Evolutionary conservation across 1,140 invertebrate species (phyloP).

Genomic region (Hylaeus anthracinus): DNA sequence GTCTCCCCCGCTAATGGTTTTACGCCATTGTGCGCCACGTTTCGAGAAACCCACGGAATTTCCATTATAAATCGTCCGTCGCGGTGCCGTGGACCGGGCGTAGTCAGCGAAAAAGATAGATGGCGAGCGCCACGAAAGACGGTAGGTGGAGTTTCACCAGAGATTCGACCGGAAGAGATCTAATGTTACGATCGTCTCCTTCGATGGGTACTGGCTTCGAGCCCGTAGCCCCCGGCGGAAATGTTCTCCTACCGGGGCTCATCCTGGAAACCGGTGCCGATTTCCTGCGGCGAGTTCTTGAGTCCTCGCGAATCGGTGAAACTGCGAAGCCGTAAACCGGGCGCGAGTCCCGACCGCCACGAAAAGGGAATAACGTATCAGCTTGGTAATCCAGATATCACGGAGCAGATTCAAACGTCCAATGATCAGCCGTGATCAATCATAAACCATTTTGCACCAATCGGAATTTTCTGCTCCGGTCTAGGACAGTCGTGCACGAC

Average conservation of each 20-base stretch:
- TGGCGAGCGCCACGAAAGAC: constrained; percentile 38
- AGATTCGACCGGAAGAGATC: constrained; percentile 67
- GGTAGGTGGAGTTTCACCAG: constrained; percentile 3
- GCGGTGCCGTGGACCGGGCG: constrained; percentile 29
- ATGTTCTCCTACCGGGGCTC: constrained; percentile 11
- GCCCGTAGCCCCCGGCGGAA: constrained; percentile 37
- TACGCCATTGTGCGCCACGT: constrained; percentile 5
- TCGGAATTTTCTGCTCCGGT: too few relatives aligned
- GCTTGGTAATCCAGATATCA: neutral
- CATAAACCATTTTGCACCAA: too few relatives aligned
- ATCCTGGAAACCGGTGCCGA: constrained; percentile 14
- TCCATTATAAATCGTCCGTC: constrained; percentile 59
- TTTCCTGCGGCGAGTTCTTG: constrained; percentile 34
- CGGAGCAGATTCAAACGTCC: neutral
- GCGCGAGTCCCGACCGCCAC: too few relatives aligned
- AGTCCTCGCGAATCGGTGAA: neutral
- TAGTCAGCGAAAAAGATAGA: constrained; percentile 66
- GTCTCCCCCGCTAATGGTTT: constrained; percentile 41
- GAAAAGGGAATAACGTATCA: neutral
- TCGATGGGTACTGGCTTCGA: constrained; percentile 42
- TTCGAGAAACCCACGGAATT: constrained; percentile 34
- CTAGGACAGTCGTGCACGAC: too few relatives aligned
- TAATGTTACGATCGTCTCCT: constrained; percentile 60
- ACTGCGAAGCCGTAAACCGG: neutral
- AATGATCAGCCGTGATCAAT: too few relatives aligned